Conservation (phyloP, 2,797 vertebrate species). For the Carapus acus region DNA sequence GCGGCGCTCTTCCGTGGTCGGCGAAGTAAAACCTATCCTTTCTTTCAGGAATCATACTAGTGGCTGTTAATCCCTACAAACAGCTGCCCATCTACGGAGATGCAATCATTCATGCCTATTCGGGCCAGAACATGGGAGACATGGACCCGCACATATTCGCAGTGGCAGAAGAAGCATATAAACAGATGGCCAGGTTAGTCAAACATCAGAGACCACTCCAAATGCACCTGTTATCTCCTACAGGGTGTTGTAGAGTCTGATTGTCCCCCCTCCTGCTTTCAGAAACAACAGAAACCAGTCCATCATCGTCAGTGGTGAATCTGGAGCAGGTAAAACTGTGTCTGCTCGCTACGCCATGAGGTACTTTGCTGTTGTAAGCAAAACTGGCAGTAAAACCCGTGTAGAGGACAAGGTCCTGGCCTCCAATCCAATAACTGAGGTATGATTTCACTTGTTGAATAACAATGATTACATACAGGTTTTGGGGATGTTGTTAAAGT, state of each 20-base stretch:
- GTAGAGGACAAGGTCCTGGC: constrained; percentile 96
- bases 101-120: constrained; percentile 94
- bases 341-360: constrained; percentile 95
- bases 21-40: constrained; percentile 25
- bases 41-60: constrained; percentile 89
- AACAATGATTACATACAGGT: too few species aligned
- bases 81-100: constrained; percentile 92
- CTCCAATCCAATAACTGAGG: constrained; percentile 96
- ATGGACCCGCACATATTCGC: constrained; percentile 99
- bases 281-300: constrained; percentile 96
- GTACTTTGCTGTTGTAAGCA: constrained; percentile 96
- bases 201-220: background rate
- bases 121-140: constrained; percentile 97
- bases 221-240: too few species aligned
- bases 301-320: constrained; percentile 96
- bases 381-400: constrained; percentile 81
- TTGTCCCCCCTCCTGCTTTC: too few species aligned
- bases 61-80: constrained; percentile 96
- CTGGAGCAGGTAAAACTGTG: constrained; percentile 95
- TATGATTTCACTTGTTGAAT: constrained; percentile 40
- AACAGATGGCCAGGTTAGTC: constrained; percentile 94
- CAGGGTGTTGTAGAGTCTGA: too few species aligned
- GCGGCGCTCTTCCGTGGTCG: constrained; percentile 19
- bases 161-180: constrained; percentile 97
- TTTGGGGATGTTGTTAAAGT: too few species aligned